Percentiles rank a stretch among this genome's conserved stretches.
Evolutionary conservation across 2,113 vertebrate genomes (phyloP).

Genomic region (Paedocypris sp.): DNA sequence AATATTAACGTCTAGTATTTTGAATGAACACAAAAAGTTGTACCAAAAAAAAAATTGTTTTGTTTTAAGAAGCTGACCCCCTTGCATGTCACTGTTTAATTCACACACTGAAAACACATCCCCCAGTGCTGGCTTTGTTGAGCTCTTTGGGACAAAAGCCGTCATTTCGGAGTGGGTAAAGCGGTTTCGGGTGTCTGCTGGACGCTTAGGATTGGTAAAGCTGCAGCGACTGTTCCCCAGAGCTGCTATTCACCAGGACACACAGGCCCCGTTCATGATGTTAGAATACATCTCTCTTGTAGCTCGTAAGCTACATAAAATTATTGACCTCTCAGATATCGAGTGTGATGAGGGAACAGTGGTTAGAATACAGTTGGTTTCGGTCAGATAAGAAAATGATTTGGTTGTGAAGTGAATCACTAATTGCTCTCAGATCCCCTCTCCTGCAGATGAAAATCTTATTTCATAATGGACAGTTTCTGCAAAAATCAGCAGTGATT

Average conservation of each 20-base stretch:
- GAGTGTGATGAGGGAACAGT: constrained; percentile 12
- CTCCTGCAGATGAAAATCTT: not conserved
- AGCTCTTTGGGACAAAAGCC: constrained; percentile 45
- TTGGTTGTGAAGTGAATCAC: not conserved
- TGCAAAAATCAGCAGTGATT: not conserved
- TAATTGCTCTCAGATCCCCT: constrained; percentile 24
- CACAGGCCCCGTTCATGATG: constrained; percentile 31
- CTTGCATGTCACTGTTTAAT: constrained; percentile 37
- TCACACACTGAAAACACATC: constrained; percentile 27
- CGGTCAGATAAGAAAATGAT: constrained; percentile 19
- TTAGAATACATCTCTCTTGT: constrained; percentile 25
- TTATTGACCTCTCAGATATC: constrained; percentile 31
- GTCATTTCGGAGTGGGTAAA: constrained; percentile 30
- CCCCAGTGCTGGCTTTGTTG: constrained; percentile 34
- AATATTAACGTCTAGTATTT: too few species aligned
- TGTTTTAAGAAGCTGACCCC: not conserved
- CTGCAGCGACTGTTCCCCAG: constrained; percentile 8
- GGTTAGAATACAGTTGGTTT: constrained; percentile 15
- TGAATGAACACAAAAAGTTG: not conserved
- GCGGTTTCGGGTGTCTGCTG: constrained; percentile 46
- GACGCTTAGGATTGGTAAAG: constrained; percentile 11
- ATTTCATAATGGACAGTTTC: not conserved
- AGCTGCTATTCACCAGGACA: constrained; percentile 19
- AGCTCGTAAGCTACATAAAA: constrained; percentile 23
- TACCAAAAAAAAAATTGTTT: not conserved